These are phyloP conservation scores for Psammodynastes pulverulentus DNA, from an alignment of 2,113 vertebrate species.

Conservation along the genomic window DNA sequence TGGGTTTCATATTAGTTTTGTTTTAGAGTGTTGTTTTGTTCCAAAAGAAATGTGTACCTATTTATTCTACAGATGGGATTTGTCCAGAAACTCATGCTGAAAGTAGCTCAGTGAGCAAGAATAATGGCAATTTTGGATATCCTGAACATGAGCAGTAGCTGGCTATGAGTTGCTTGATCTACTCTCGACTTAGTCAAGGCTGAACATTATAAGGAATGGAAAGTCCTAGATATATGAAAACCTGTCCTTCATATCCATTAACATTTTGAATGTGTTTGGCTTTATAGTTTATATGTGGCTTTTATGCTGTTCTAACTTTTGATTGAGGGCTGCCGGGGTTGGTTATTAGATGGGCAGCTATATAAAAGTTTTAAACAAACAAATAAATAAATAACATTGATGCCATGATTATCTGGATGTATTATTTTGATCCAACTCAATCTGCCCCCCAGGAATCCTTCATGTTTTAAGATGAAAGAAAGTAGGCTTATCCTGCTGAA, in stretches of 20 bases:
- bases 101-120: not conserved
- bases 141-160: not conserved
- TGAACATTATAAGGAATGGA: not conserved
- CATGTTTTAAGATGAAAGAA: not conserved
- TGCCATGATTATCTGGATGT: not conserved
- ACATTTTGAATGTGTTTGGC: not conserved
- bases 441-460: not conserved
- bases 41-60: not conserved
- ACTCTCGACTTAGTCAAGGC: not conserved
- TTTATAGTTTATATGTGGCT: not conserved
- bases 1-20: not conserved
- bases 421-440: not conserved
- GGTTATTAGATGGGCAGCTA: not conserved
- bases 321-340: not conserved
- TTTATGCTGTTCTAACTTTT: not conserved
- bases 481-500: not conserved
- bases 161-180: not conserved
- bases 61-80: not conserved
- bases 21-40: not conserved
- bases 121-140: not conserved
- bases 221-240: not conserved
- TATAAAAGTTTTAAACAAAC: not conserved
- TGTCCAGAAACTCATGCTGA: not conserved
- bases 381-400: not conserved
- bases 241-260: not conserved